Percentiles rank a stretch among this genome's conserved stretches.
phyloP scores from a whole-genome alignment of 2,888 invertebrate genomes.

The Lasioglossum figueresi region DNA sequence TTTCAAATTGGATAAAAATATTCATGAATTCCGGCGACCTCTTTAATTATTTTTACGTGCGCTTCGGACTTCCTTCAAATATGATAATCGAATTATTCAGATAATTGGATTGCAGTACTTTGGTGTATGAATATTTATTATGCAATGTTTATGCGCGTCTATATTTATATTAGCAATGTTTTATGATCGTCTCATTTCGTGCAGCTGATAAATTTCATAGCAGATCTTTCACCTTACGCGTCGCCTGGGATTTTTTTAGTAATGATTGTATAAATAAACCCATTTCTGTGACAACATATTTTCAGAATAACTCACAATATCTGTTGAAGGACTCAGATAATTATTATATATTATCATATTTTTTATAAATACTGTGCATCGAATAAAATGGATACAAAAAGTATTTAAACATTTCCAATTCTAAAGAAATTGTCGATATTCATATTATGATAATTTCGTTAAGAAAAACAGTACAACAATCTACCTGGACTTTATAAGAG shows the following conservation, averaged over 20 bases:
- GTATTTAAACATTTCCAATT: too few species aligned
- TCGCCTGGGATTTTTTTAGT: too few species aligned
- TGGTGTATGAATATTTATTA: neutral
- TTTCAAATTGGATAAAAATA: neutral
- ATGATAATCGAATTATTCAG: neutral
- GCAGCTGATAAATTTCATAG: neutral
- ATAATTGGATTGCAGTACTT: neutral
- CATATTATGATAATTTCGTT: too few species aligned
- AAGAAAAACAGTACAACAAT: too few species aligned
- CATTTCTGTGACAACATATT: too few species aligned
- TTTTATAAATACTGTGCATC: too few species aligned
- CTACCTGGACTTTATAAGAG: too few species aligned
- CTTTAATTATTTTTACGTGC: constrained; percentile 2
- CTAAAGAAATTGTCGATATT: too few species aligned
- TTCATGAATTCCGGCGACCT: neutral
- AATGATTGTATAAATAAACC: too few species aligned
- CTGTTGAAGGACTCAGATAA: neutral
- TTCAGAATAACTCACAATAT: neutral
- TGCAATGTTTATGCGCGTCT: neutral
- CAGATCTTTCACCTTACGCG: too few species aligned
- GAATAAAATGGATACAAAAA: too few species aligned
- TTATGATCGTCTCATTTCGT: neutral
- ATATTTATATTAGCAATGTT: neutral
- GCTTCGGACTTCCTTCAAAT: neutral
- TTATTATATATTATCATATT: too few species aligned